Conservation (phyloP, 2,888 invertebrate species). For the Schizaphis graminum region DNA sequence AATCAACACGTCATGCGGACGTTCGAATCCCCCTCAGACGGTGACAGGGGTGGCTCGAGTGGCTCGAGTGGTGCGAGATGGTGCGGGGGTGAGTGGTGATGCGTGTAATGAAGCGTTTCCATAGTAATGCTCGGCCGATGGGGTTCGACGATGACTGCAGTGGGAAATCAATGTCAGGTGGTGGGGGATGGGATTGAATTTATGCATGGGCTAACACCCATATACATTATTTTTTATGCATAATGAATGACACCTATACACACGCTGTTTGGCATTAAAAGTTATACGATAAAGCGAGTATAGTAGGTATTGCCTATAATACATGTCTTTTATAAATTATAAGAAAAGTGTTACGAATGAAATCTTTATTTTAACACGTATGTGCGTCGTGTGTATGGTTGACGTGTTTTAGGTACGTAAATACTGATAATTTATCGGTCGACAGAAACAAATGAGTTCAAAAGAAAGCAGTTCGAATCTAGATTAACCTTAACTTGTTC, state of each 20-base stretch:
- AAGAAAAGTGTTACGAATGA: not conserved
- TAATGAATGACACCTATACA: not conserved
- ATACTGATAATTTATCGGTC: not conserved
- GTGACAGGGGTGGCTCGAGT: not conserved
- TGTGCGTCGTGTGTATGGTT: not conserved
- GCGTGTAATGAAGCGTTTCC: conserved; percentile 44
- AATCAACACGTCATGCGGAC: conserved; percentile 13
- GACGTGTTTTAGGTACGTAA: not conserved
- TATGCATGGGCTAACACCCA: not conserved
- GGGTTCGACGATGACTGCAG: not conserved
- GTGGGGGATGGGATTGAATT: not conserved
- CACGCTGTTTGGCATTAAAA: not conserved
- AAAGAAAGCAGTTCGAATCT: not conserved
- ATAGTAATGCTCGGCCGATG: not conserved
- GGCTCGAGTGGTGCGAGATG: not conserved
- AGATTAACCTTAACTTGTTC: not conserved
- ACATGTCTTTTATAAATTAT: too few relatives aligned
- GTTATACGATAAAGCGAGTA: not conserved
- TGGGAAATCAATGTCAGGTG: conserved; percentile 12
- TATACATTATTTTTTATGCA: not conserved
- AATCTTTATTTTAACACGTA: not conserved
- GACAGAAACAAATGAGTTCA: not conserved
- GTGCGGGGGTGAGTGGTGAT: not conserved
- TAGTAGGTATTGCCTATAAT: not conserved
- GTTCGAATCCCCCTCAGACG: not conserved